Percentiles rank a stretch among this genome's conserved stretches.
Evolutionary conservation across 2,797 vertebrate genomes (phyloP).

Genomic region (Percopsis omiscomaycus): DNA sequence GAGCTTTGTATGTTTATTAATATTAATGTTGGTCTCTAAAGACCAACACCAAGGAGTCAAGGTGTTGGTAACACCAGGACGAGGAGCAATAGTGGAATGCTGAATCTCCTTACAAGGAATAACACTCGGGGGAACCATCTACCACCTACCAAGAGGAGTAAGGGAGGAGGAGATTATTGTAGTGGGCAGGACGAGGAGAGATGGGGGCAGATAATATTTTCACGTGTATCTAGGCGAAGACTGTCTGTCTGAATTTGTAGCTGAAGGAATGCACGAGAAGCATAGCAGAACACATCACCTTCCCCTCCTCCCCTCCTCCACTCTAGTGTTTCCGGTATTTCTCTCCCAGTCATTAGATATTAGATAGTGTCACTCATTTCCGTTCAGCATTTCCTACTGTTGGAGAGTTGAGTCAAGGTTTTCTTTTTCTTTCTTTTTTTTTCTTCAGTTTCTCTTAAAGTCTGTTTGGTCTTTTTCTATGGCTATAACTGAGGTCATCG

Average conservation of each 20-base stretch:
- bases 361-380: slow-evolving; percentile 51
- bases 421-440: not conserved
- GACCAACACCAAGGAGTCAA: not conserved
- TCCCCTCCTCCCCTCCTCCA: slow-evolving; percentile 31
- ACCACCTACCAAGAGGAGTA: slow-evolving; percentile 41
- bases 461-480: not conserved
- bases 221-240: slow-evolving; percentile 11
- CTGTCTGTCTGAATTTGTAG: slow-evolving; percentile 25
- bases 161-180: slow-evolving; percentile 51
- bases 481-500: not conserved
- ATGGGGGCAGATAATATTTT: slow-evolving; percentile 26
- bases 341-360: slow-evolving; percentile 42
- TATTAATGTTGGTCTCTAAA: no score
- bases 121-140: slow-evolving; percentile 35
- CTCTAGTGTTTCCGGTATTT: slow-evolving; percentile 53
- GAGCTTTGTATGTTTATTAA: no score
- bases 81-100: slow-evolving; percentile 61
- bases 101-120: slow-evolving; percentile 74
- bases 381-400: slow-evolving; percentile 31
- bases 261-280: slow-evolving; percentile 49
- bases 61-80: not conserved
- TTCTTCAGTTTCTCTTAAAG: not conserved
- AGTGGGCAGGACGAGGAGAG: slow-evolving; percentile 41
- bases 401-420: slow-evolving; percentile 1
- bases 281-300: slow-evolving; percentile 33